Base-by-base conservation (phyloP, 2,888 invertebrate genomes). In the Autographa gamma region DNA sequence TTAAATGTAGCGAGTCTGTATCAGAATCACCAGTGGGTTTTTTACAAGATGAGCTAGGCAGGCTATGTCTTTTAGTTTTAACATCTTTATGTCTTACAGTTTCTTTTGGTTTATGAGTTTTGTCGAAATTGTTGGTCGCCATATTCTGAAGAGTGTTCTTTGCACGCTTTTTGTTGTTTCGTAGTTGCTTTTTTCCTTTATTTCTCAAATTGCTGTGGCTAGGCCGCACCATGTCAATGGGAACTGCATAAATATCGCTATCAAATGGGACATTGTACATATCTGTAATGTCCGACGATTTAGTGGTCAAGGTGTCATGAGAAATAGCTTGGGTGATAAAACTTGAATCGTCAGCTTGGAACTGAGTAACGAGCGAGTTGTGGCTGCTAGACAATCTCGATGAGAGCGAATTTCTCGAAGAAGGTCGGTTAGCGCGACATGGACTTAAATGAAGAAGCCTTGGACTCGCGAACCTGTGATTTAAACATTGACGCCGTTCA, bases 281-380 rank as follows among this genome's bases (percentile, higher is more conserved):
- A 90, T 98, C 98, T 52, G 97, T 97, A 73, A 98, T 98, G 87
- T 98, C 97, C 76, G 97, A 97, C n/a, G 97, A 97, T 76, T 97
- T 96, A 6, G 93, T 88, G 13, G 96, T 95, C 52, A 98, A 94
- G 2, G 98, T 97, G 88, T 98, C 98, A 88, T 98, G 98, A 0
- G 98, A 98, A 96, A 98, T 98, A 43, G 98, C 98, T 88, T 98
- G 98, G 0, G 98, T 98, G 80, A 98, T 98, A 89, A 98, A 98
- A 88, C 97, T 98, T 25, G 98, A 98, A 90, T 98, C 98, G 87
- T 98, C 98, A 1, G 96, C 97, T 92, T 97, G 97, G 85, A 97
- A 97, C 73, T 97, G 96, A 25, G 97, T 96, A 77, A 97, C 97
- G 72, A 98, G 95, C 0, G 98, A 98, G 89, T 98, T 98, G 91